These are phyloP conservation scores for Tachypleus tridentatus DNA, from an alignment of 1,140 invertebrate species.

Conservation along the genomic window DNA sequence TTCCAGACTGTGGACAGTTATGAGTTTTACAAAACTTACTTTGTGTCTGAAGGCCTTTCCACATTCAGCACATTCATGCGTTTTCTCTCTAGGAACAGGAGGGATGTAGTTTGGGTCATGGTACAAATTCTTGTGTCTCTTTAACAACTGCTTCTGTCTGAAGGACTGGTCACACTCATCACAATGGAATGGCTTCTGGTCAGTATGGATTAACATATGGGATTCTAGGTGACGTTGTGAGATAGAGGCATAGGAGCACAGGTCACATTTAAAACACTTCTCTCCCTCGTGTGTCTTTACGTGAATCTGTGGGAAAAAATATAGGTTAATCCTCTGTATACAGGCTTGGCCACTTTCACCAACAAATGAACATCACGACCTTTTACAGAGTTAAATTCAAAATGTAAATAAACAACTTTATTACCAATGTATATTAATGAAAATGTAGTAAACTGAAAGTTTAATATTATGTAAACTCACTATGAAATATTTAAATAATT, in stretches of 20 bases:
- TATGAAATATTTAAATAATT: too few relatives aligned
- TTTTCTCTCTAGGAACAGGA: conserved; percentile 75
- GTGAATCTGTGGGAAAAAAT: conserved; percentile 42
- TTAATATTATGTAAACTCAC: too few relatives aligned
- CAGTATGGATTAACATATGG: conserved; percentile 90
- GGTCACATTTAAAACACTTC: conserved; percentile 91
- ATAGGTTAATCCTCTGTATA: background rate
- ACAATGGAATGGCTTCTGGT: conserved; percentile 72
- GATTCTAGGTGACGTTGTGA: conserved; percentile 84
- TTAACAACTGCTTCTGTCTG: conserved; percentile 81
- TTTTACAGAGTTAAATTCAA: too few relatives aligned
- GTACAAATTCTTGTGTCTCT: conserved; percentile 83
- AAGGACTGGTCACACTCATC: conserved; percentile 43
- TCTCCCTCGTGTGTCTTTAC: conserved; percentile 89
- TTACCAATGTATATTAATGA: too few relatives aligned
- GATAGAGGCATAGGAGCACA: conserved; percentile 88
- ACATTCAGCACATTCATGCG: conserved; percentile 81
- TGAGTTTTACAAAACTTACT: conserved; percentile 29
- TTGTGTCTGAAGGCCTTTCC: conserved; percentile 77
- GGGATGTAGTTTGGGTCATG: conserved; percentile 85
- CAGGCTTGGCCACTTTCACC: too few relatives aligned
- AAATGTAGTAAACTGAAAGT: too few relatives aligned
- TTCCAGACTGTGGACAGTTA: background rate
- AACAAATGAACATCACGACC: too few relatives aligned
- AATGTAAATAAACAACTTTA: too few relatives aligned